These are phyloP conservation scores for Leucophenga varia DNA, from an alignment of 1,140 invertebrate genomes.

Conservation along the genomic window DNA sequence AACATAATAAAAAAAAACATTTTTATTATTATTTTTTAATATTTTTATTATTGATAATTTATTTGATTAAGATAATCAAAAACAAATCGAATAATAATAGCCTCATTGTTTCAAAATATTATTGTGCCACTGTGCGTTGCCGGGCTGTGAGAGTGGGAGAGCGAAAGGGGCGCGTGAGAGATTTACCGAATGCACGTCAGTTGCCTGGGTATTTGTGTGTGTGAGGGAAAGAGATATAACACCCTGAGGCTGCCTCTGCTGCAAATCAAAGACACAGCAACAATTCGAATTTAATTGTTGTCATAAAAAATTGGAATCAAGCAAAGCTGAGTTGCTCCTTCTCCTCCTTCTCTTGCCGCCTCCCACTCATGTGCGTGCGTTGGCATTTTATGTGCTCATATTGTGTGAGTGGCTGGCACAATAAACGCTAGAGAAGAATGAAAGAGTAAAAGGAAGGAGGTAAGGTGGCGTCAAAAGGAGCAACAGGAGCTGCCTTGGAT, in stretches of 20 bases:
- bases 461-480: constrained; percentile 12
- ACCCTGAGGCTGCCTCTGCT: no score
- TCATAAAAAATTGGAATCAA: constrained; percentile 24
- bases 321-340: constrained; percentile 6
- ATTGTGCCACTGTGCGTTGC: no score
- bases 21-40: no score
- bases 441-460: neutral
- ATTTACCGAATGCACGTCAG: constrained; percentile 8
- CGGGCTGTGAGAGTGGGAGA: no score
- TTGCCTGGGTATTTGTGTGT: constrained; percentile 9
- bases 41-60: no score
- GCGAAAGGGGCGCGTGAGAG: constrained; percentile 1
- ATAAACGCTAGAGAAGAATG: constrained; percentile 4
- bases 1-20: no score
- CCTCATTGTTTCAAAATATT: no score
- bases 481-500: constrained; percentile 30
- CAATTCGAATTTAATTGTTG: constrained; percentile 50
- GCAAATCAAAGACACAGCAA: constrained; percentile 41
- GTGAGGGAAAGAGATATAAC: neutral
- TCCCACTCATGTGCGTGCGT: constrained; percentile 21
- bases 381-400: constrained; percentile 23
- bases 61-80: no score
- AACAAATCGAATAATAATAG: no score
- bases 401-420: constrained; percentile 24
- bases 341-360: no score